Percentiles rank a stretch among this genome's conserved stretches.
phyloP scores from a whole-genome alignment of 2,113 vertebrate species.

The Nestor notabilis region DNA sequence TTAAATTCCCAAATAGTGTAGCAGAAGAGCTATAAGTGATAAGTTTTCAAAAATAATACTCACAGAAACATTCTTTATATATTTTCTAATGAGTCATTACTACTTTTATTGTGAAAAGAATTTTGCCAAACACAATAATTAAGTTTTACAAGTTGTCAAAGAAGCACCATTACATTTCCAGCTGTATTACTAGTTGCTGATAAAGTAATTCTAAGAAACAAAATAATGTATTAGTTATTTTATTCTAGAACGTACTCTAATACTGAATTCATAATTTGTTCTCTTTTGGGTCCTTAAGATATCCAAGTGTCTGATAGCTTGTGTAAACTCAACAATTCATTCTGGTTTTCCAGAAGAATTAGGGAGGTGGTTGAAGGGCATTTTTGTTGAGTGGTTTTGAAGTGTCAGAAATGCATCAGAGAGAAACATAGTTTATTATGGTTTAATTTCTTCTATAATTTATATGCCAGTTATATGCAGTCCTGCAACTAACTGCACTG shows the following conservation, averaged over 20 bases:
- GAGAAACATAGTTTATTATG: background rate
- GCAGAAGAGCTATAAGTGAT: background rate
- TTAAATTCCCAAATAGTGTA: background rate
- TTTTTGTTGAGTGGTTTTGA: background rate
- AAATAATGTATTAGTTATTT: background rate
- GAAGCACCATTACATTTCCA: background rate
- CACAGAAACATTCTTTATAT: background rate
- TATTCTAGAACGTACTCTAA: background rate
- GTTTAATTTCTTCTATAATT: background rate
- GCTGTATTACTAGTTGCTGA: background rate
- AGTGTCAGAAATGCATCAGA: background rate
- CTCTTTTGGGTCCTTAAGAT: background rate
- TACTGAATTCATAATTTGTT: background rate
- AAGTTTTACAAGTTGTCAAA: background rate
- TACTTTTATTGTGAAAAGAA: background rate
- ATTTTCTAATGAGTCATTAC: background rate
- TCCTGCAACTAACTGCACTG: background rate
- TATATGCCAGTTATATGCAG: background rate
- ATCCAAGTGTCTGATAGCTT: background rate
- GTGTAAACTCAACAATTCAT: background rate
- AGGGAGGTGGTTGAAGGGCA: background rate
- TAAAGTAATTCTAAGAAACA: background rate
- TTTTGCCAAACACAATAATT: background rate
- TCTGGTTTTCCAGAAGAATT: background rate
- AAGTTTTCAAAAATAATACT: background rate